These are phyloP conservation scores for Maniola jurtina DNA, from an alignment of 1,140 invertebrate genomes.

Conservation along the genomic window DNA sequence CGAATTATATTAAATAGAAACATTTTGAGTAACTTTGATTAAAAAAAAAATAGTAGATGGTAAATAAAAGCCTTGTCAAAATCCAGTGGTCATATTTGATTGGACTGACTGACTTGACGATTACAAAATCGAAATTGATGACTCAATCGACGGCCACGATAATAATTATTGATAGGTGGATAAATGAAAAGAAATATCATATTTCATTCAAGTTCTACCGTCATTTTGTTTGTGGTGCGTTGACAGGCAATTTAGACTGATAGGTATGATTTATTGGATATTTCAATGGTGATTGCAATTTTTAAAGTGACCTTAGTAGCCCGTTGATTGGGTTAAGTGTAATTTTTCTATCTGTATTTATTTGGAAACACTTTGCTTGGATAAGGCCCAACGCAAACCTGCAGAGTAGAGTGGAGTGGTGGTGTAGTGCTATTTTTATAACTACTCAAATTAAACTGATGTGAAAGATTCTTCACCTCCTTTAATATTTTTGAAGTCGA, in stretches of 20 bases:
- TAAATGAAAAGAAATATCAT: slow-evolving; percentile 55
- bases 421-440: too few species aligned
- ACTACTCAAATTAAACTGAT: too few species aligned
- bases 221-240: slow-evolving; percentile 57
- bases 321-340: slow-evolving; percentile 3
- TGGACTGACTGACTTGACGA: slow-evolving; percentile 27
- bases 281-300: slow-evolving; percentile 44
- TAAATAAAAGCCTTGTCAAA: slow-evolving; percentile 20
- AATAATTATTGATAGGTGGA: slow-evolving; percentile 50
- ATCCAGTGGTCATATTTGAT: slow-evolving; percentile 7
- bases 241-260: slow-evolving; percentile 59
- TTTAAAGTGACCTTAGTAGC: slow-evolving; percentile 27
- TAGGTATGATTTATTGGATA: slow-evolving; percentile 51
- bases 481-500: too few species aligned
- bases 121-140: slow-evolving; percentile 57
- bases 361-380: background rate
- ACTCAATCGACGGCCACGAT: slow-evolving; percentile 46
- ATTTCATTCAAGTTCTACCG: slow-evolving; percentile 54
- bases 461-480: too few species aligned
- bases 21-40: too few species aligned
- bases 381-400: too few species aligned
- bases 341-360: background rate
- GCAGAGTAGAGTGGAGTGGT: too few species aligned
- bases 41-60: background rate
- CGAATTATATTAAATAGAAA: too few species aligned